Conservation (phyloP, 2,797 vertebrate genomes). For the Psittacula derbiana region DNA sequence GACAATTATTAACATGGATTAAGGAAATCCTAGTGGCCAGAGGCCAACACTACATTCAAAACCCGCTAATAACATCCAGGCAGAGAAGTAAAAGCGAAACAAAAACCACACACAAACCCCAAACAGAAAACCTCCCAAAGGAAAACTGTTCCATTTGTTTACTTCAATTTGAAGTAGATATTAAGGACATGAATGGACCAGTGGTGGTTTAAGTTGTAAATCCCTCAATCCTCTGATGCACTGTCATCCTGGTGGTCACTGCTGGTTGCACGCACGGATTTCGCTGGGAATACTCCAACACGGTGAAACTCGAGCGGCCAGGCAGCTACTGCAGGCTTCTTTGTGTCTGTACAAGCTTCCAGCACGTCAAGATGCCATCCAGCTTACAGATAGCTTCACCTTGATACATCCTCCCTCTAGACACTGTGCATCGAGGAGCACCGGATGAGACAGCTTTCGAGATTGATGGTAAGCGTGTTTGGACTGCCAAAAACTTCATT, state of each 20-base stretch:
- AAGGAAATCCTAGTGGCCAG: slow-evolving; percentile 72
- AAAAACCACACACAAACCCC: slow-evolving; percentile 44
- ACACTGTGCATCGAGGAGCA: slow-evolving; percentile 24
- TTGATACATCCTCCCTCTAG: neutral
- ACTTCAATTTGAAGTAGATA: slow-evolving; percentile 86
- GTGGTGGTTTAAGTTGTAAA: slow-evolving; percentile 70
- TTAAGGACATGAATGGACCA: slow-evolving; percentile 76
- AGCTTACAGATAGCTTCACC: slow-evolving; percentile 1
- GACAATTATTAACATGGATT: slow-evolving; percentile 65
- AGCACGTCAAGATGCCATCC: slow-evolving; percentile 11
- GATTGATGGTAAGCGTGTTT: slow-evolving; percentile 52
- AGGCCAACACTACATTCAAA: slow-evolving; percentile 75
- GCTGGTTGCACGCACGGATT: slow-evolving; percentile 8
- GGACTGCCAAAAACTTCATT: slow-evolving; percentile 72
- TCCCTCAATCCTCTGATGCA: slow-evolving; percentile 69
- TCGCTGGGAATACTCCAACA: slow-evolving; percentile 20
- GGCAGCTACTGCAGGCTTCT: slow-evolving; percentile 23
- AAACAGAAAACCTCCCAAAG: slow-evolving; percentile 76
- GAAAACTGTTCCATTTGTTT: slow-evolving; percentile 78
- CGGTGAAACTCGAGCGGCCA: slow-evolving; percentile 18
- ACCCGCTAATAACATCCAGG: slow-evolving; percentile 76
- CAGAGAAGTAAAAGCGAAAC: slow-evolving; percentile 69
- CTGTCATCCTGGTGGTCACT: slow-evolving; percentile 48
- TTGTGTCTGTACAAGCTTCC: slow-evolving; percentile 27
- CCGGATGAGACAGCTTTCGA: slow-evolving; percentile 3